Base-by-base conservation (phyloP, 2,797 vertebrate species). In the Melanotaenia maccullochi region DNA sequence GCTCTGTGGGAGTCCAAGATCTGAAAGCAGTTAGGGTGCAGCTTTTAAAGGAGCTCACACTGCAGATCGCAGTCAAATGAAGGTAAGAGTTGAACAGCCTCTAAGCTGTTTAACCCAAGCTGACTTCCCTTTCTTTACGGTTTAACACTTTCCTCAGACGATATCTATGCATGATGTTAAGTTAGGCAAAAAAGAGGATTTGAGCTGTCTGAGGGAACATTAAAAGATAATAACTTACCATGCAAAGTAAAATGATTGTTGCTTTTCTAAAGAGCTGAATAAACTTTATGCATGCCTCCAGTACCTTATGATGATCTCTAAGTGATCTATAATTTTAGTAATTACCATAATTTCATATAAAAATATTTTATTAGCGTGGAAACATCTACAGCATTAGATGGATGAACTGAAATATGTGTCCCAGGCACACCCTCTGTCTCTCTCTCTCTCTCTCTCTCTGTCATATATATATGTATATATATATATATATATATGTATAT, bases 1-100 rank as follows among this genome's bases (percentile, higher is more conserved):
- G 22, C 71, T 73, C 81, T 47, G 51, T 79, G 60, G 81, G 73
- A 81, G 54, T 57, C 76, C 67, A 32, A 80, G 42, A 83, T 85
- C 68, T 85, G 58, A 89, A 82, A 78, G 16, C 14, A 55, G 65
- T 68, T 76, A 44, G 65, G 71, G 59, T 69, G 44, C 57, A 69
- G 55, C 75, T 76, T 65, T 70, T 47, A 83, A 81, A 79, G 60
- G 51, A 71, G 16, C 5, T 36, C 25, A 58, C 78, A 84, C 61
- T 84, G 69, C 75, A 67, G 67, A 81, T 42, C 1, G 0, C 56
- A 62, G 66, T 83, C 47, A 77, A 81, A 71, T 68, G 65, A 74
- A 85, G 78, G 82, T 79, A 84, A 79, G 73, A 75, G 42, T 35
- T 61, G n/a, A 71, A 47, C 25, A 65, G 49, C 77, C 74, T 72